Evolutionary conservation across 2,113 vertebrate species (phyloP), one percentile per base, ranked within the genome.

Genomic region (Pangasianodon hypophthalmus): DNA sequence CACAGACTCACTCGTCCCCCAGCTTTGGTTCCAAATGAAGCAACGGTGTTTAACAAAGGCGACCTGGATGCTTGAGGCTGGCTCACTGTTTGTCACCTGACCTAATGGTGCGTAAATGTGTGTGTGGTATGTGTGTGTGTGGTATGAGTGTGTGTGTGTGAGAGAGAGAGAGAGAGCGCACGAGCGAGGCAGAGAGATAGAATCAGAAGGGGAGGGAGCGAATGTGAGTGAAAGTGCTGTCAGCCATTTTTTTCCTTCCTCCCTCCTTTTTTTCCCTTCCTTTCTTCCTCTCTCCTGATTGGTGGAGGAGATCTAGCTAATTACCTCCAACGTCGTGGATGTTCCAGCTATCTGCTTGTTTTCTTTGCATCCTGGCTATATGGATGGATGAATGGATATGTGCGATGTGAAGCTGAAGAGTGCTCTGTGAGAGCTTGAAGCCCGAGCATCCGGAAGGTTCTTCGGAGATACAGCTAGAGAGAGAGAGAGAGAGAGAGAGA

Each of bases 221-320:
- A 93, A 92, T 92, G 94, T 95, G 96, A 97, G 96, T 95, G 96
- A 97, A 96, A 97, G 97, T 97, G 97, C 97, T 96, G 97, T 98
- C 98, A 99, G 98, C 97, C 98, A 99, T 99, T 98, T 99, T 11
- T 10, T 69, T 71, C 50, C 84, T 75, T 83, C 89, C 91, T 60
- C 75, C 85, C 83, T 87, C 64, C 52, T 62, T 88, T 87, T 87
- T 89, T 87, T 58, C n/a, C n/a, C 85, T 88, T 3, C n/a, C 24
- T 3, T 54, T 24, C 18, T 67, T 88, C 84, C 64, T 87, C 75
- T 32, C 14, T 52, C 60, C 44, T 88, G 85, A 88, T 87, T 89
- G 90, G 86, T 67, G 62, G 90, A 84, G 54, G 73, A 75, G 37
- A 82, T 84, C 86, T 77, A 64, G 81, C 88, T 84, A 89, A 91